Evolutionary conservation across 2,888 invertebrate genomes (phyloP).

Genomic region (Cancer borealis): DNA sequence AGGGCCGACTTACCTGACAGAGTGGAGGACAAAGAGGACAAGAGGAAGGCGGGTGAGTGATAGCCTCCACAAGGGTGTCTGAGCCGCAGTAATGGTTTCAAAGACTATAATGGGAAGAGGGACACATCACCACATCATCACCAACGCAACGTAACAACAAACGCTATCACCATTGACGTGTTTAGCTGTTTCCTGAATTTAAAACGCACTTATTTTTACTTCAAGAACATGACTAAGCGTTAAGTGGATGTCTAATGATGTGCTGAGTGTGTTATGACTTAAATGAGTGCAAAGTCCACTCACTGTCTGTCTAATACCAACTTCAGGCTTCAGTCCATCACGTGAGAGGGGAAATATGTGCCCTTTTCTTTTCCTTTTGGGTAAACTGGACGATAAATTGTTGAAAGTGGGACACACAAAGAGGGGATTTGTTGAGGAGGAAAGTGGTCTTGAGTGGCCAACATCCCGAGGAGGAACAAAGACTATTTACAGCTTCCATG

Average conservation of each 20-base stretch:
- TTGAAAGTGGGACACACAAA: background rate
- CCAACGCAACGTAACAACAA: background rate
- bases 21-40: background rate
- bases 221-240: background rate
- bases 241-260: background rate
- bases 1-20: background rate
- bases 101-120: background rate
- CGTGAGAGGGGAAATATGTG: no score
- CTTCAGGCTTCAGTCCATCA: background rate
- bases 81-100: background rate
- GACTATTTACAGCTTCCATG: background rate
- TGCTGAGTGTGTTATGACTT: background rate
- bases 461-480: conserved; percentile 7
- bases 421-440: background rate
- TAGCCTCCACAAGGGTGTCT: no score
- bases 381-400: background rate
- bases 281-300: background rate
- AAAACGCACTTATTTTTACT: background rate
- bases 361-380: background rate
- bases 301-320: background rate
- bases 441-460: background rate
- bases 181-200: background rate
- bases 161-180: background rate
- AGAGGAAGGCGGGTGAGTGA: background rate
- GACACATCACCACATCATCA: background rate